Percentiles rank a stretch among this genome's conserved stretches.
phyloP scores from a whole-genome alignment of 2,888 invertebrate species.

The Lasioglossum vierecki region DNA sequence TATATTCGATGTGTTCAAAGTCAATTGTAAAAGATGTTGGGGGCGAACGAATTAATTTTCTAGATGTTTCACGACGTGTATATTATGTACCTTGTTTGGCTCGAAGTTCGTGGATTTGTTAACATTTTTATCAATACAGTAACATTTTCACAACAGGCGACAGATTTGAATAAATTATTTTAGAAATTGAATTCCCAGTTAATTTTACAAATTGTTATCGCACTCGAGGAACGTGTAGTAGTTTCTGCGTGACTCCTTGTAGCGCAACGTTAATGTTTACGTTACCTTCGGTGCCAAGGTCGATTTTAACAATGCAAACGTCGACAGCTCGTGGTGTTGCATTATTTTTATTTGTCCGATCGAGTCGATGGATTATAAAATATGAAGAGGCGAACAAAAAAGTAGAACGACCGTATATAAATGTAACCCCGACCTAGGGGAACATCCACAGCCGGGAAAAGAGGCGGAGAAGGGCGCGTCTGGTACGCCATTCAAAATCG shows the following conservation, averaged over 20 bases:
- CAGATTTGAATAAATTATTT: background rate
- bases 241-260: background rate
- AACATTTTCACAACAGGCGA: background rate
- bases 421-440: conserved; percentile 81
- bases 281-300: background rate
- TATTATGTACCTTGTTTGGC: background rate
- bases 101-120: too few species aligned
- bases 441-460: conserved; percentile 69
- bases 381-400: conserved; percentile 59
- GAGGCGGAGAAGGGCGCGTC: conserved; percentile 64
- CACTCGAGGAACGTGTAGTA: background rate
- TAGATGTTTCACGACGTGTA: background rate
- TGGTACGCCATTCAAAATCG: conserved; percentile 78
- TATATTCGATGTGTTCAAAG: background rate
- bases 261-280: background rate
- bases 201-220: background rate
- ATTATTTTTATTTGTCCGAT: conserved; percentile 54
- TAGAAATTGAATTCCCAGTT: background rate
- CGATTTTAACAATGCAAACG: conserved; percentile 10
- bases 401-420: conserved; percentile 66
- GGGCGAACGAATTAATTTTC: background rate
- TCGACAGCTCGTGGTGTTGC: conserved; percentile 11
- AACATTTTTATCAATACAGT: background rate
- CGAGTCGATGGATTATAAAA: conserved; percentile 59
- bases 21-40: background rate